Base-by-base conservation (phyloP, 2,113 vertebrate genomes). In the Suricata suricatta region DNA sequence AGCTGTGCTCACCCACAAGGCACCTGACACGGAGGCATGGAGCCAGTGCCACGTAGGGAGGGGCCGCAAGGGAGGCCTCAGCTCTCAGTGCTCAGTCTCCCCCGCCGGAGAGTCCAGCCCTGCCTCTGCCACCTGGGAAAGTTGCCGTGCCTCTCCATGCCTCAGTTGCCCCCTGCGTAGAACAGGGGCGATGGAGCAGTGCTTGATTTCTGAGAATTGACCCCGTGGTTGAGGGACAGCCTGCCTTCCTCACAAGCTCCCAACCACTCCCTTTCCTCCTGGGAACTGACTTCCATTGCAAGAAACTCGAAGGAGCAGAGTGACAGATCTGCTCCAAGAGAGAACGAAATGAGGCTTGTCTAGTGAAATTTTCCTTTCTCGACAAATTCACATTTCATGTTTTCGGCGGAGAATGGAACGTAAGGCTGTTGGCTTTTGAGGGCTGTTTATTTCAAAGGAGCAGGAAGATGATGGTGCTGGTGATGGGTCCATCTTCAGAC, bases 331-430 rank as follows among this genome's bases (percentile, higher is more conserved):
- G 38, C 9, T 14, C 31, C 29, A 35, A n/a, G 38, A 92, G n/a
- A 76, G 10, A 31, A 81, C 23, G 57, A 90, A 72, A 54, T 2
- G 4, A 72, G 27, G 15, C 57, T 88, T 35, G 69, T 82, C 15
- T 2, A 33, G 29, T 41, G 35, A 50, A 33, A 66, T 2, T 44
- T 64, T 33, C 3, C 69, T 85, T 14, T 93, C 84, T 57, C 64
- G 77, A 29, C 76, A 82, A 29, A 77, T 95, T 64, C 88, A 69
- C n/a, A 10, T 77, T 27, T 6, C 81, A 68, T 44, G 25, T 80
- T 95, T 89, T 72, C 69, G 41, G 76, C 69, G 96, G 98, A 72
- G 86, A 97, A 94, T 88, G 93, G 97, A 98, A 98, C 93, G 93
- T 72, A 35, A 60, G 54, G 97, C 84, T 80, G 96, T 77, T 95